A percentile compares a stretch with the other conserved stretches of the same genome.
Conservation (phyloP, 2,888 invertebrate species). For the Erebia palarica region DNA sequence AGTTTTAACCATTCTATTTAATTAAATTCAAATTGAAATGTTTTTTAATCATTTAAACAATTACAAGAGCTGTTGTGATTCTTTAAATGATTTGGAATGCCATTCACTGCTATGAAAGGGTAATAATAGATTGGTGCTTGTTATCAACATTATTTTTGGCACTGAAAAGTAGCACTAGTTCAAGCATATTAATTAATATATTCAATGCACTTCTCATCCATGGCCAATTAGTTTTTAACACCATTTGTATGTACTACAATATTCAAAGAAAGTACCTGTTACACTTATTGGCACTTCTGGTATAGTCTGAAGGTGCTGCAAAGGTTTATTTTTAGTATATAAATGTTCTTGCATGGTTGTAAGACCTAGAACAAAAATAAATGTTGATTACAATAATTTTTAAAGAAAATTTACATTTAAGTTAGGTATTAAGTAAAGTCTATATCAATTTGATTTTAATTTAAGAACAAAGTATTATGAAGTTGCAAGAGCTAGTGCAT, state of each 20-base stretch:
- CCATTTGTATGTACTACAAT: background rate
- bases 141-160: background rate
- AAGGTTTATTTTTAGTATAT: background rate
- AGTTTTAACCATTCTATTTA: too few species aligned
- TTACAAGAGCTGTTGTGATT: background rate
- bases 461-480: too few species aligned
- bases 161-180: background rate
- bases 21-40: background rate
- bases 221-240: background rate
- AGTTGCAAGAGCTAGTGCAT: too few species aligned
- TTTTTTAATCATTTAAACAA: too few species aligned
- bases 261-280: background rate
- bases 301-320: background rate
- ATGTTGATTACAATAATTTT: background rate
- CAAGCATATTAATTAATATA: background rate
- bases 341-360: background rate
- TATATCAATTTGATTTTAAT: too few species aligned
- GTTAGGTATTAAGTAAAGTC: background rate
- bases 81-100: background rate
- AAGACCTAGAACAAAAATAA: background rate
- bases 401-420: background rate
- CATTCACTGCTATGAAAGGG: background rate
- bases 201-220: background rate
- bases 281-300: background rate
- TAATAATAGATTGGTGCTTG: background rate